Percentiles rank a stretch among this genome's conserved stretches.
These are phyloP conservation scores for Uria aalge DNA, from an alignment of 2,113 vertebrate species.

Conservation along the genomic window DNA sequence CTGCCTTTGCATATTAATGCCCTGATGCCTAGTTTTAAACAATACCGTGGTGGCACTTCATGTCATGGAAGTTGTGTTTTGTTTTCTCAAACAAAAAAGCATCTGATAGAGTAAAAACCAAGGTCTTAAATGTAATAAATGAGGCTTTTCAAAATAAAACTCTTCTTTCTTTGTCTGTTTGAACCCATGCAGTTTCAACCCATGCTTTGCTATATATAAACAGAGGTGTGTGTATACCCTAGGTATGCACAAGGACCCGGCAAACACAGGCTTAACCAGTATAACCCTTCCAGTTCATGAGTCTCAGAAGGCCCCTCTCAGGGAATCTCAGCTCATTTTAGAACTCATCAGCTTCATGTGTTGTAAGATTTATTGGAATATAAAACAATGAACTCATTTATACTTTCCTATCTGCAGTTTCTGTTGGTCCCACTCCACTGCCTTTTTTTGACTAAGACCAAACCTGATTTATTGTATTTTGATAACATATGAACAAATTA, in stretches of 20 bases:
- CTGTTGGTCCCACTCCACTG: slow-evolving; percentile 32
- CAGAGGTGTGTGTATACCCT: not conserved
- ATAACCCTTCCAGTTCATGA: slow-evolving; percentile 35
- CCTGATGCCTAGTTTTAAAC: not conserved
- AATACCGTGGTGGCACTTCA: not conserved
- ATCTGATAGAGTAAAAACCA: not conserved
- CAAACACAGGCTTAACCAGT: slow-evolving; percentile 35
- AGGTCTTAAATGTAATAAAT: not conserved
- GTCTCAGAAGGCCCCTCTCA: slow-evolving; percentile 56
- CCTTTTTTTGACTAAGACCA: slow-evolving; percentile 9
- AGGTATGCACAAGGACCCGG: not conserved
- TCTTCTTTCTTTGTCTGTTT: not conserved
- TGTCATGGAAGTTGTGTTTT: not conserved
- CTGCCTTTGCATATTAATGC: not conserved
- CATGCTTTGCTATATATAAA: not conserved
- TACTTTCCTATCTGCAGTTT: slow-evolving; percentile 52
- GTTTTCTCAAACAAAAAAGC: not conserved
- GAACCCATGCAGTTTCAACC: not conserved
- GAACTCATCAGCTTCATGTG: slow-evolving; percentile 67
- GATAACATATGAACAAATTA: slow-evolving; percentile 75
- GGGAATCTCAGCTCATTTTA: slow-evolving; percentile 65
- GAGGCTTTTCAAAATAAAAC: not conserved
- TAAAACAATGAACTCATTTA: slow-evolving; percentile 73
- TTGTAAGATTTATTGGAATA: slow-evolving; percentile 68
- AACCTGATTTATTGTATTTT: slow-evolving; percentile 75